A percentile compares a stretch with the other conserved stretches of the same genome.
phyloP scores from a whole-genome alignment of 2,797 vertebrate species.

The Botia kubotai region DNA sequence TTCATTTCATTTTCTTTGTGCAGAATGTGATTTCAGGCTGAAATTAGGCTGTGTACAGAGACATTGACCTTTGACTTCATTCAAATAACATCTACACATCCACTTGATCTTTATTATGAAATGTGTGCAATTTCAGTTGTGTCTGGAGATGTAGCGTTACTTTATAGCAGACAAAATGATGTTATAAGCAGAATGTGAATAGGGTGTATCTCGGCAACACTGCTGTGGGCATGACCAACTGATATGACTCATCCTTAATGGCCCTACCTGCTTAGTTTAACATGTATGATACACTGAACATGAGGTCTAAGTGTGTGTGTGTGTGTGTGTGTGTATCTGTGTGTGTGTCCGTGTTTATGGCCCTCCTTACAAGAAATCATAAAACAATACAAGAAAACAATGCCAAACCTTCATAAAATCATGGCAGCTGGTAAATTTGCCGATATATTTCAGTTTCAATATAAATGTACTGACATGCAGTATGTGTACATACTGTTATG shows the following conservation, averaged over 20 bases:
- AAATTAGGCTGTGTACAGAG: too few species aligned
- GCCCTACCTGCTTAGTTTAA: slow-evolving; percentile 50
- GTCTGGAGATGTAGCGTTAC: background rate
- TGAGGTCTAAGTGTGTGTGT: slow-evolving; percentile 31
- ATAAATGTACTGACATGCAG: background rate
- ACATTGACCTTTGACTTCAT: background rate
- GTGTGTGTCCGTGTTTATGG: background rate
- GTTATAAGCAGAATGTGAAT: background rate
- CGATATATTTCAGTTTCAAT: background rate
- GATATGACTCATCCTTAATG: slow-evolving; percentile 65
- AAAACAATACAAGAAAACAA: background rate
- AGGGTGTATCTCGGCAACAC: slow-evolving; percentile 46
- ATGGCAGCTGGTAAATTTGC: background rate
- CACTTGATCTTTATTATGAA: background rate
- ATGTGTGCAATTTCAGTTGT: background rate
- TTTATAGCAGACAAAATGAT: background rate
- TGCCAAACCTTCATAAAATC: slow-evolving; percentile 6
- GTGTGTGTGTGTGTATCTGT: slow-evolving; percentile 18
- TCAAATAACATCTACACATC: background rate
- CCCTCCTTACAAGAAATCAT: slow-evolving; percentile 4
- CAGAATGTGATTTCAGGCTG: background rate
- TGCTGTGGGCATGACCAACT: slow-evolving; percentile 60
- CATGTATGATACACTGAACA: slow-evolving; percentile 33
- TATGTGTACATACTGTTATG: background rate
- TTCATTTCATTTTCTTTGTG: background rate